These are phyloP conservation scores for Elgaria multicarinata DNA, from an alignment of 2,113 vertebrate species.

Conservation along the genomic window DNA sequence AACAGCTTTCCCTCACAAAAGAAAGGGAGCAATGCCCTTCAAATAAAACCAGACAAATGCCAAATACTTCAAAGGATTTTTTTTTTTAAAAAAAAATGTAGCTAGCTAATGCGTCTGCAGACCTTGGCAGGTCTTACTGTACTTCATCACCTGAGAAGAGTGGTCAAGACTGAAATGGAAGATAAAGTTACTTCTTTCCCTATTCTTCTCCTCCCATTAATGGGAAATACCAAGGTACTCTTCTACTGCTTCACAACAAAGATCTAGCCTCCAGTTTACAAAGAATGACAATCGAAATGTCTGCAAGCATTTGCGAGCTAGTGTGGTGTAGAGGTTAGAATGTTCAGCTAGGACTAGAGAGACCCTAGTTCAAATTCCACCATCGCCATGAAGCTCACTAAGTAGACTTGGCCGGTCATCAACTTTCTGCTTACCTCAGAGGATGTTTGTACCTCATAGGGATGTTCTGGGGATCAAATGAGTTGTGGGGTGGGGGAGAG, in stretches of 20 bases:
- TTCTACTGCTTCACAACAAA: not conserved
- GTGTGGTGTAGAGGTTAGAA: too few species aligned
- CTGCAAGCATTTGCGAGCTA: too few species aligned
- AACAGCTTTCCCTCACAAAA: not conserved
- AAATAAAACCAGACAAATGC: not conserved
- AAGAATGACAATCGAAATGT: too few species aligned
- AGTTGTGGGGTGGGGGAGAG: too few species aligned
- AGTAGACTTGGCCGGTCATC: too few species aligned
- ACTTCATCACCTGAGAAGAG: not conserved
- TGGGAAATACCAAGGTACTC: not conserved
- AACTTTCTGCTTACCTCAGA: too few species aligned
- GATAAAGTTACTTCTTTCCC: not conserved
- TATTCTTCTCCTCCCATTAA: not conserved
- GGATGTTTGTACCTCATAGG: too few species aligned
- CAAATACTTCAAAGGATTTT: not conserved
- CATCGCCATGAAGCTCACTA: too few species aligned
- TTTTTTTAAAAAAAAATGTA: not conserved
- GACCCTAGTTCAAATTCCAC: too few species aligned
- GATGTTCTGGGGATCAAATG: too few species aligned
- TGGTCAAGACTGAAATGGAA: not conserved
- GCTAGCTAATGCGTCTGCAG: not conserved
- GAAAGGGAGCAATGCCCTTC: not conserved
- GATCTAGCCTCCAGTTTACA: not conserved
- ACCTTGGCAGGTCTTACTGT: too few species aligned
- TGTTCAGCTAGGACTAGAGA: too few species aligned